These are phyloP conservation scores for Drosophila glabriapex DNA, from an alignment of 2,888 invertebrate genomes.

Conservation along the genomic window DNA sequence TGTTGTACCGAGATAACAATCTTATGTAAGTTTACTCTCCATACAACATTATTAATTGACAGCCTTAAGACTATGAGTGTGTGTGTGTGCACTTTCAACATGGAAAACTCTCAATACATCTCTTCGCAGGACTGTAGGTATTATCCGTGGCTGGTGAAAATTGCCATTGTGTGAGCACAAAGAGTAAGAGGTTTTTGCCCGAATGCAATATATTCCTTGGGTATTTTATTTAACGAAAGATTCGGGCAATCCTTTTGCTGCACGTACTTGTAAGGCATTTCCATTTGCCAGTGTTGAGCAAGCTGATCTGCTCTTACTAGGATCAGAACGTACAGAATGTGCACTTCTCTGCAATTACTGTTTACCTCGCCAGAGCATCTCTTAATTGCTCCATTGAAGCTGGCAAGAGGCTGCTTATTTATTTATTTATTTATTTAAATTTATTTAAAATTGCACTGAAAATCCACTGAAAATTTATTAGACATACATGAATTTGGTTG, in stretches of 20 bases:
- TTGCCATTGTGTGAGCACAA: slow-evolving; percentile 8
- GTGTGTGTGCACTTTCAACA: not conserved
- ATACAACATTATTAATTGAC: slow-evolving; percentile 46
- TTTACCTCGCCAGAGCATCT: not conserved
- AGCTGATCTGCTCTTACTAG: not conserved
- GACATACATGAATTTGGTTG: not conserved
- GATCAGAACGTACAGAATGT: not conserved
- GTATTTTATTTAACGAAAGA: slow-evolving; percentile 29
- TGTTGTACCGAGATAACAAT: slow-evolving; percentile 32
- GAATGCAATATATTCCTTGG: slow-evolving; percentile 25
- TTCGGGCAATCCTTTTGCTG: not conserved
- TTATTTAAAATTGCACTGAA: not conserved
- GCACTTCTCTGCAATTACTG: not conserved
- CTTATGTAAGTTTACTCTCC: slow-evolving; percentile 27
- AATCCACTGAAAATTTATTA: not conserved
- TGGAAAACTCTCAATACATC: not conserved
- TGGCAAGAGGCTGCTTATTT: not conserved
- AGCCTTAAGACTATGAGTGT: slow-evolving; percentile 11
- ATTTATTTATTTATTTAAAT: no score
- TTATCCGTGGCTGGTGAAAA: slow-evolving; percentile 3
- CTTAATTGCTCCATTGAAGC: not conserved
- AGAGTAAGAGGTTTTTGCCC: slow-evolving; percentile 19
- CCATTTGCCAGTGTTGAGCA: not conserved
- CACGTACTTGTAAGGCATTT: not conserved
- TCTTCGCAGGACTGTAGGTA: not conserved